Evolutionary conservation across 2,113 vertebrate genomes (phyloP), one percentile per base, ranked within the genome.

Genomic region (Sakesphorus luctuosus): DNA sequence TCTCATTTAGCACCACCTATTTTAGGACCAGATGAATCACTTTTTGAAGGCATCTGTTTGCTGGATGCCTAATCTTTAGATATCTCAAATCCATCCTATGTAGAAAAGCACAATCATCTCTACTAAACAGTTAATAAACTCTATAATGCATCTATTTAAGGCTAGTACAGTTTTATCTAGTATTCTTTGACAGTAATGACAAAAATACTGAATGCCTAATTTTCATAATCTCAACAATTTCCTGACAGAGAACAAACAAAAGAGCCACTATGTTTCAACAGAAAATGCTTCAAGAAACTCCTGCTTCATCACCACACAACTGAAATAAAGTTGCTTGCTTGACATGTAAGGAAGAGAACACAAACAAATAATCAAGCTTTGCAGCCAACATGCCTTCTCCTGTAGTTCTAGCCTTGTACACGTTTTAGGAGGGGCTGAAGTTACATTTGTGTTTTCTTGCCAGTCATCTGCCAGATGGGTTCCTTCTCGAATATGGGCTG

Each of bases 11-110:
- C 55, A 65, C 44, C 78, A 96, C 56, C 33, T 93, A 75, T 84
- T 73, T 90, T 84, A 94, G 86, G 86, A 84, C 35, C 47, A 67
- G 84, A 94, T 95, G 91, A 97, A 90, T 93, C 93, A 96, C 79
- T 76, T 90, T 90, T 55, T 89, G 61, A 93, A 93, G 89, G 83
- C 1, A 1, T 92, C 76, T 93, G 47, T 36, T 83, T 90, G 80
- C 59, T 89, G 76, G 83, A 90, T 90, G 65, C 36, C 56, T 81
- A 33, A 62, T 61, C 89, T 96, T 90, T 25, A 95, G 88, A 20
- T 65, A 83, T 10, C 36, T 90, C 75, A 87, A 72, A 81, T 63
- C 38, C 55, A 85, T 52, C 75, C 50, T 50, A 3, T 49, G 52
- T 55, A 90, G 47, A 81, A 80, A 86, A 84, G 26, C 29, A 89